These are phyloP conservation scores for Erinaceus europaeus DNA, from an alignment of 2,113 vertebrate species.

Conservation along the genomic window DNA sequence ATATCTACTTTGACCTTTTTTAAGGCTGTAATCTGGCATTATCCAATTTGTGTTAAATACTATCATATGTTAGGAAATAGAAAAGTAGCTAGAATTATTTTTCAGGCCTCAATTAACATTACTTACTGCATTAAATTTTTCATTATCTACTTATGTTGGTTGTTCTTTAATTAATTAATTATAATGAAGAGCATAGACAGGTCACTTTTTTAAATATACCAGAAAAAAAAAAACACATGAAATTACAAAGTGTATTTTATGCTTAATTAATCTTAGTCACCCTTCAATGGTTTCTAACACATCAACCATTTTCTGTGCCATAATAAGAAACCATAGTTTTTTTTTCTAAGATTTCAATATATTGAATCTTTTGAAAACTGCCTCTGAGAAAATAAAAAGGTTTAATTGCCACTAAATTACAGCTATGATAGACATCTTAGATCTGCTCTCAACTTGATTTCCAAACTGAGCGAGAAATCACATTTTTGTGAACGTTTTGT, in stretches of 20 bases:
- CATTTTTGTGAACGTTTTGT: background rate
- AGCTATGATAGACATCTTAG: background rate
- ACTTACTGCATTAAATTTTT: background rate
- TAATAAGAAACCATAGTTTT: background rate
- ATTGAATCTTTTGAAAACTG: constrained; percentile 10
- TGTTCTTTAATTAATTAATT: background rate
- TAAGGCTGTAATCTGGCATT: background rate
- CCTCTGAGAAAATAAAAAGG: constrained; percentile 8
- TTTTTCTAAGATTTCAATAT: background rate
- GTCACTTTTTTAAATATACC: background rate
- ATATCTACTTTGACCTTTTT: background rate
- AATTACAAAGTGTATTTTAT: background rate
- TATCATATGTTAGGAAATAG: background rate
- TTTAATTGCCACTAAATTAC: background rate
- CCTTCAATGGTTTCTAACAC: background rate
- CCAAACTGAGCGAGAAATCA: background rate
- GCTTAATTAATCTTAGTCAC: background rate
- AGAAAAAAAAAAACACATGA: background rate
- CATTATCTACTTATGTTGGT: background rate
- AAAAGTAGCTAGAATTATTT: background rate
- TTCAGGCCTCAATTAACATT: background rate
- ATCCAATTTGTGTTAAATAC: background rate
- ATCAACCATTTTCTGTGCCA: background rate
- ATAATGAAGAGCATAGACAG: background rate
- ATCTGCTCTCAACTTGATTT: constrained; percentile 21